Percentiles rank a stretch among this genome's conserved stretches.
These are phyloP conservation scores for Melanostoma mellinum DNA, from an alignment of 2,888 invertebrate species.

Conservation along the genomic window DNA sequence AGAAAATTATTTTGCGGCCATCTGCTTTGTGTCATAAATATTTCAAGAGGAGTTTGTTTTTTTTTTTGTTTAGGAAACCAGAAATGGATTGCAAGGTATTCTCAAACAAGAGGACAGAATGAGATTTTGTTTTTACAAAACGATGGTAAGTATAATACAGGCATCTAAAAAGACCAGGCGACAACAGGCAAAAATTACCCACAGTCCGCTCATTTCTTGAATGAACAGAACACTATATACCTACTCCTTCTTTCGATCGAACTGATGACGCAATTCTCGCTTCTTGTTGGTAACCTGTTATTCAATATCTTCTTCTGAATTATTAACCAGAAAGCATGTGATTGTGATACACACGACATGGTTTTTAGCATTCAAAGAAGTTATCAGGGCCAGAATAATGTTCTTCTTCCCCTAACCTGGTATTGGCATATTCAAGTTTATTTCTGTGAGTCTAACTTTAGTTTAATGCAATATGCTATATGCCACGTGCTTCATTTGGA, in stretches of 20 bases:
- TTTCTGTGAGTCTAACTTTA: slow-evolving; percentile 30
- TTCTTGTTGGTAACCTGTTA: slow-evolving; percentile 1
- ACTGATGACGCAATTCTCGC: slow-evolving; percentile 12
- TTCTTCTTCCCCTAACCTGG: slow-evolving; percentile 6
- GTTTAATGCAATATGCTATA: slow-evolving; percentile 31
- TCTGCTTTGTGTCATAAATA: slow-evolving; percentile 47
- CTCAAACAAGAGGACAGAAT: slow-evolving; percentile 29
- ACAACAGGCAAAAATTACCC: background rate
- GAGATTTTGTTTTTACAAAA: background rate
- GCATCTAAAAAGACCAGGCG: background rate
- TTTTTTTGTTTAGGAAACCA: slow-evolving; percentile 2
- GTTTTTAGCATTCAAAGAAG: slow-evolving; percentile 23
- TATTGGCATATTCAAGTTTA: slow-evolving; percentile 26
- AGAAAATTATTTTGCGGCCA: slow-evolving; percentile 14
- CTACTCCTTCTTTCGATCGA: background rate
- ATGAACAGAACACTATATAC: background rate
- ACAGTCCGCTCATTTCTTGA: background rate
- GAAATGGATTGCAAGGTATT: background rate
- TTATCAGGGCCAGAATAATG: slow-evolving; percentile 6
- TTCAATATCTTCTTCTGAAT: background rate
- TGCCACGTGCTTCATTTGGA: slow-evolving; percentile 52
- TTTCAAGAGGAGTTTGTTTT: slow-evolving; percentile 48
- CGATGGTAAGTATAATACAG: background rate
- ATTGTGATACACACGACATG: background rate
- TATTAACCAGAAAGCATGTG: background rate